A percentile compares a stretch with the other conserved stretches of the same genome.
Evolutionary conservation across 2,113 vertebrate species (phyloP).

Genomic region (Erpornis zantholeuca): DNA sequence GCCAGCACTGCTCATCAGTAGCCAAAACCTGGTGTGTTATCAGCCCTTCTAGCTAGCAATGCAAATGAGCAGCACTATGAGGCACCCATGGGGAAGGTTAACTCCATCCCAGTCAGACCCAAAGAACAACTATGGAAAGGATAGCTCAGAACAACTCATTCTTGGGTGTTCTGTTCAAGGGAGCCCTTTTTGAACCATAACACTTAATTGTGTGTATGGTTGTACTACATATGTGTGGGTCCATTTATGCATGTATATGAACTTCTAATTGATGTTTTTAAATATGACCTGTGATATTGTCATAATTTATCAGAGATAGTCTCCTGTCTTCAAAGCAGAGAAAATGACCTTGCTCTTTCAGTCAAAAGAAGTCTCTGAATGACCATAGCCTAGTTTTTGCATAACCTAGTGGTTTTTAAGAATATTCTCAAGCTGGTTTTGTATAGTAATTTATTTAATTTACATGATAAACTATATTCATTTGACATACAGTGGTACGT

Average conservation of each 20-base stretch:
- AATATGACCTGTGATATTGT: not conserved
- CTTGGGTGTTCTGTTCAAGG: not conserved
- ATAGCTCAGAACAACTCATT: not conserved
- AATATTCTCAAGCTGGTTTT: not conserved
- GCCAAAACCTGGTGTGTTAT: not conserved
- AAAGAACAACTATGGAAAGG: not conserved
- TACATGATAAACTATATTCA: not conserved
- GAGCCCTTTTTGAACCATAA: not conserved
- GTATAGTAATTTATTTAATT: not conserved
- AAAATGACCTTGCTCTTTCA: not conserved
- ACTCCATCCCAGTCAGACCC: not conserved
- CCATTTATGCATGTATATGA: no score
- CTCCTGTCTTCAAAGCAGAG: not conserved
- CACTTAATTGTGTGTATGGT: accelerated
- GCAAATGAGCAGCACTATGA: not conserved
- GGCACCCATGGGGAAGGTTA: not conserved
- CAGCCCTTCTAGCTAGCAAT: not conserved
- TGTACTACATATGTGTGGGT: not conserved
- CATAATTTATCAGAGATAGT: not conserved
- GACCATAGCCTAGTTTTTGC: not conserved
- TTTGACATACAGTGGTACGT: not conserved
- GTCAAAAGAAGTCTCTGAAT: not conserved
- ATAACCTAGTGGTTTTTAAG: not conserved
- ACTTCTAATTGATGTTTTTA: not conserved
- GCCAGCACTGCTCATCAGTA: no score